Conservation (phyloP, 2,113 vertebrate genomes). For the Poeciliopsis occidentalis region DNA sequence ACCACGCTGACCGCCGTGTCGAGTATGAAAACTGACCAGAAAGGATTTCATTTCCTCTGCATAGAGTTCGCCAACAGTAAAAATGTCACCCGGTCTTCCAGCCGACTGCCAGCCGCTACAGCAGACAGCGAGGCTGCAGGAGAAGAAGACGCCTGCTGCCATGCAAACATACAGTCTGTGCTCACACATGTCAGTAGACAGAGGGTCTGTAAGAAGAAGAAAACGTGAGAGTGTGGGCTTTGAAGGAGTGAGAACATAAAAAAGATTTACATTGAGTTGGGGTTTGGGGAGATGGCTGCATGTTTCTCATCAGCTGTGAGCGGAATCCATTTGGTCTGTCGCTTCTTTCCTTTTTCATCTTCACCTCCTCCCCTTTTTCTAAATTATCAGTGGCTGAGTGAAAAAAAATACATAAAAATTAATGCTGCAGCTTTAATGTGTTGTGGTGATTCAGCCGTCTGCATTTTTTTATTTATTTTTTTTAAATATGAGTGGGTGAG, state of each 20-base stretch:
- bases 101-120: neutral
- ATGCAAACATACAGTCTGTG: neutral
- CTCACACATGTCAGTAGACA: neutral
- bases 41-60: neutral
- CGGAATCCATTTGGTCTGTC: slow-evolving; percentile 36
- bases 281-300: slow-evolving; percentile 15
- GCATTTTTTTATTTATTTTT: slow-evolving; percentile 11
- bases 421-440: neutral
- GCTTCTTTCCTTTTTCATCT: neutral
- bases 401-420: neutral
- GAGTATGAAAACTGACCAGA: neutral
- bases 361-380: no score
- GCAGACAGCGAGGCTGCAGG: slow-evolving; percentile 9
- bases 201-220: slow-evolving; percentile 14
- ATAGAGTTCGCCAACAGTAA: neutral
- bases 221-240: slow-evolving; percentile 11
- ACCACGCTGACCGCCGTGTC: neutral
- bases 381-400: neutral
- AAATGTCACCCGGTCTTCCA: slow-evolving; percentile 5
- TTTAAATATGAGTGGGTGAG: slow-evolving; percentile 21
- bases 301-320: slow-evolving; percentile 47
- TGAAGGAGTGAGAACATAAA: slow-evolving; percentile 53
- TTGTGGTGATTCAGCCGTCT: slow-evolving; percentile 10
- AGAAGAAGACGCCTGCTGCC: neutral
- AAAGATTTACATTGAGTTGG: slow-evolving; percentile 21